These are phyloP conservation scores for Pongo pygmaeus DNA, from an alignment of 2,113 vertebrate genomes.

Conservation along the genomic window DNA sequence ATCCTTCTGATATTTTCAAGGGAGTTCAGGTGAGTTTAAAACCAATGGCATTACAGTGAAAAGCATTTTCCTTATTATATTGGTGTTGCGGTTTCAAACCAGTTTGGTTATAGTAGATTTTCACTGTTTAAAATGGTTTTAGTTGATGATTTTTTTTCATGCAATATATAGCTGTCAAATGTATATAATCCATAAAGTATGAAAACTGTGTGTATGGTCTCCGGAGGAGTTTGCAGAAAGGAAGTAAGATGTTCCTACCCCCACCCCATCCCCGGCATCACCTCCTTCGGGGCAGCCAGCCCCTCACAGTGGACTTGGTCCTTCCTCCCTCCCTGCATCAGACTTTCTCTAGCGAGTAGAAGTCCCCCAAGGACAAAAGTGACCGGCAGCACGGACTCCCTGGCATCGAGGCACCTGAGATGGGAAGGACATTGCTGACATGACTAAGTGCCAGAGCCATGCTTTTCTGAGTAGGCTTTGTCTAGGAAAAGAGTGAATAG, in stretches of 20 bases:
- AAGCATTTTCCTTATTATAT: neutral
- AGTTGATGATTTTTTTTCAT: neutral
- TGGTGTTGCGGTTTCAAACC: neutral
- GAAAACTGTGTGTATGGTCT: neutral
- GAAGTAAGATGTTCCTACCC: no score
- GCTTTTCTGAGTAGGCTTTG: neutral
- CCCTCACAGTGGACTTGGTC: neutral
- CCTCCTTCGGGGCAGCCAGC: neutral
- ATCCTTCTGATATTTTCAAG: rapidly evolving
- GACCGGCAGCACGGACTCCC: neutral
- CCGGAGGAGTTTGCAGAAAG: neutral
- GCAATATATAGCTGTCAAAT: neutral
- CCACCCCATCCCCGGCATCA: rapidly evolving
- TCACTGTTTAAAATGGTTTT: neutral
- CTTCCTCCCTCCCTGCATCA: neutral
- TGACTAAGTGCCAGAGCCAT: neutral
- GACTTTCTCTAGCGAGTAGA: neutral
- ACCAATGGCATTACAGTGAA: neutral
- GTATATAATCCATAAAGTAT: rapidly evolving
- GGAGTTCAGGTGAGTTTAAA: neutral
- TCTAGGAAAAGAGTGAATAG: neutral
- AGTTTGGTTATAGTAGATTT: neutral
- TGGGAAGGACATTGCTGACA: rapidly evolving
- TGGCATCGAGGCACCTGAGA: rapidly evolving
- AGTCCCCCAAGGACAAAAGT: neutral